Base-by-base conservation (phyloP, 2,113 vertebrate species). In the Harpagus bidentatus region DNA sequence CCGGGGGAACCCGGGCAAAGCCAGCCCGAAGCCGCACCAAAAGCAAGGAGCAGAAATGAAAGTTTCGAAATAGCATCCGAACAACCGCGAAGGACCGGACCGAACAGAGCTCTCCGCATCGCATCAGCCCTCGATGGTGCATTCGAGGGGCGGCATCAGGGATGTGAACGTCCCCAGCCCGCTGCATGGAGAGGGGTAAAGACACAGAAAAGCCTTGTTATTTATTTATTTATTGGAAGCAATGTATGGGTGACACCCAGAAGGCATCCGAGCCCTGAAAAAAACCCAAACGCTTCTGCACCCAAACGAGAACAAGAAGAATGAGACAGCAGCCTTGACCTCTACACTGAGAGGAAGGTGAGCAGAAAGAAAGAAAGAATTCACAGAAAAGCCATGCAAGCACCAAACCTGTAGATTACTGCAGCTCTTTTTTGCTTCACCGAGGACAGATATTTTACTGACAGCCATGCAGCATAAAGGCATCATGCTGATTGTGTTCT, bases 401-500 rank as follows among this genome's bases (percentile, higher is more conserved):
- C 78, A 63, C 45, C 85, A 83, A 93, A 94, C 93, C 92, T 96
- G 89, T 97, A 97, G 93, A 78, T 74, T 56, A 71, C 92, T 90
- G 55, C 65, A 61, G 77, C 47, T 92, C 59, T 88, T 81, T 63
- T 83, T 94, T 92, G 65, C 90, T 79, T 79, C 91, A 52, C 59
- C 47, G 82, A 95, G 83, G 97, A 96, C 71, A 93, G 90, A 81
- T 95, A 93, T 78, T 91, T 93, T 82, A 66, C 91, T 96, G 91
- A 92, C 96, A 97, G 93, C 74, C 97, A 96, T 97, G 97, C 95
- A 97, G 85, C 94, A 74, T 72, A 93, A 95, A 95, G 92, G 96
- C 92, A 96, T 98, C 48, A 70, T 96, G 69, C 91, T 98, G 93
- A 97, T 98, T 88, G 80, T 98, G 25, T 79, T 98, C 95, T 94